These are phyloP conservation scores for Montipora capricornis DNA, from an alignment of 64 coral and sea anemone genomes.

Conservation along the genomic window DNA sequence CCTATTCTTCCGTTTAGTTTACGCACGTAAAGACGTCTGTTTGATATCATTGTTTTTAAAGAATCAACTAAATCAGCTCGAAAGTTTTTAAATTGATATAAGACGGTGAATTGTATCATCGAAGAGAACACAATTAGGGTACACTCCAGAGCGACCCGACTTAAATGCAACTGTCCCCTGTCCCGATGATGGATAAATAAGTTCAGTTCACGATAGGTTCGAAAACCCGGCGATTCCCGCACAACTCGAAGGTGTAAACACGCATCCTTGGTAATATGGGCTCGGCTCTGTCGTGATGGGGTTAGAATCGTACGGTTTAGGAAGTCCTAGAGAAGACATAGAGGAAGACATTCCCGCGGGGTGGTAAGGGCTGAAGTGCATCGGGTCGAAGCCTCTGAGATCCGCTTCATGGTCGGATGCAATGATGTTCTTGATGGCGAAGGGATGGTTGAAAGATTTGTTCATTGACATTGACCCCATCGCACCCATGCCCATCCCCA, in stretches of 20 bases:
- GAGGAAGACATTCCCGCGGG: conserved; percentile 79
- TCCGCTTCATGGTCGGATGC: conserved; percentile 96
- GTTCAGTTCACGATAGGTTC: conserved; percentile 84
- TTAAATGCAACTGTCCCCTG: neutral
- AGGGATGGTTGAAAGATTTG: conserved; percentile 97
- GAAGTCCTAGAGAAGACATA: conserved; percentile 93
- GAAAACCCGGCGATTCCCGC: conserved; percentile 89
- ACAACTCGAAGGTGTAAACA: conserved; percentile 94
- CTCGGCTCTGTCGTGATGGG: conserved; percentile 91
- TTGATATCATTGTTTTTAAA: neutral
- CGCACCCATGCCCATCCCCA: conserved; percentile 74
- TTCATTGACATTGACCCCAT: conserved; percentile 73
- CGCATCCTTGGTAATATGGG: conserved; percentile 95
- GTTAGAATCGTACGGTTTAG: conserved; percentile 92
- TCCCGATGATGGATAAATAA: neutral
- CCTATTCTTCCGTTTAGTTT: neutral
- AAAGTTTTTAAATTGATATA: conserved; percentile 47
- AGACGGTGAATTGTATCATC: conserved; percentile 32
- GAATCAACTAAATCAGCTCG: conserved; percentile 39
- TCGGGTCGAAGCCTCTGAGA: conserved; percentile 94
- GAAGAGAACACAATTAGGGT: conserved; percentile 35
- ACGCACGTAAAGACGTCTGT: neutral
- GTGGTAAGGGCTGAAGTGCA: conserved; percentile 98
- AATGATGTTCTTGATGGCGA: conserved; percentile 99
- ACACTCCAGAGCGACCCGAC: neutral